Evolutionary conservation across 2,797 vertebrate genomes (phyloP), one percentile per base, ranked within the genome.

Genomic region (Centroberyx gerrardi): DNA sequence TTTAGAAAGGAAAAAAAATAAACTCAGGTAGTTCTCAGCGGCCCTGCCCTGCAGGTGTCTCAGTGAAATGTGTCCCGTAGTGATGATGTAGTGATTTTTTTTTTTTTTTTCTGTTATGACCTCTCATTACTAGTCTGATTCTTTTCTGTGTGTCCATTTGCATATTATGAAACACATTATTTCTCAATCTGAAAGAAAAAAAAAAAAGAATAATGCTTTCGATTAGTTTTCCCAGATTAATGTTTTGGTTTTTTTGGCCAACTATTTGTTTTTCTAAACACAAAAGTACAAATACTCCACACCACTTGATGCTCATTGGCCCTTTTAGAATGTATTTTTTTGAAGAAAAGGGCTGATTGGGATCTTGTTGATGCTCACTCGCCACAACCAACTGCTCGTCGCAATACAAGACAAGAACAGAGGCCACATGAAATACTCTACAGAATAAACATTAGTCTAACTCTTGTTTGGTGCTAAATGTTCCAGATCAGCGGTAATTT

Each of bases 1-100:
- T 76, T 65, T 87, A 80, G 76, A 90, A 90, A 87, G 66, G 68
- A 51, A 70, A 73, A 78, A 81, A 89, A 85, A 86, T 69, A 86
- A 97, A 95, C 97, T 98, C 97, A 98, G 97, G 97, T 97, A 96
- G 96, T 94, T 94, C 88, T 95, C 81, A 48, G 90, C 92, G 90
- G 95, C 92, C 91, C 91, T 93, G 87, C 90, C 80, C 72, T 90
- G 84, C 96, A 94, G 95, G 95, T 90, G 95, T 92, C 95, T 96
- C 94, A 95, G 95, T 96, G 95, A 96, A 96, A 92, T 68, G 67
- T 95, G 93, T 96, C 93, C 93, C 87, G 51, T 96, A 95, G 95
- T 90, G 85, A 90, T 74, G 74, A 87, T 82, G 90, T 96, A 94
- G 95, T 94, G 93, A 92, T 89, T 86, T 90, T 88, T 86, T 82